Base-by-base conservation (phyloP, 2,797 vertebrate species). In the Heliangelus exortis region DNA sequence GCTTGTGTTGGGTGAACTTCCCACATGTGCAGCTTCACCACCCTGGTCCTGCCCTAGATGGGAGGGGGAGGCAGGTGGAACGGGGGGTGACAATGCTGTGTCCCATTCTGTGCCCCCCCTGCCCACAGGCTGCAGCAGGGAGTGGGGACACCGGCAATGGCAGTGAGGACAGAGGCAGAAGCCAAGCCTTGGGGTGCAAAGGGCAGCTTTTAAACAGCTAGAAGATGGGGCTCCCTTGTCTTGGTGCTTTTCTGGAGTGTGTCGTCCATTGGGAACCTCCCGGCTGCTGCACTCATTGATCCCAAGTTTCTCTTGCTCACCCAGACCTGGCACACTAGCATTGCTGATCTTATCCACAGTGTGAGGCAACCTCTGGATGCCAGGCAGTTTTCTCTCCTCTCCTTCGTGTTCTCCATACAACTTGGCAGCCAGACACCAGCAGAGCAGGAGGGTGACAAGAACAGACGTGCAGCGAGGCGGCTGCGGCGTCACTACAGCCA, bases 11-110 rank as follows among this genome's bases (percentile, higher is more conserved):
- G 62, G 28, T 21, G 36, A 48, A 6, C 26, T 7, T 51, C 12
- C 6, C 41, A 36, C 29, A 10, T 5, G 0, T 0, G 54, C 63
- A 68, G 65, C 63, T 61, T 23, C 0, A 0, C 3, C 0, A 2
- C n/a, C 71, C 75, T 3, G 34, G 2, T 65, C 48, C 51, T 33
- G 51, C 68, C 63, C 3, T 33, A 45, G 59, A 45, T 3, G 3
- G 0, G 18, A 67, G 59, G 43, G 43, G 51, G 12, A 41, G 6
- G 19, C 34, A 33, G 22, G 20, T 16, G 67, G 18, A 5, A 25
- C 0, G 45, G 18, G 22, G 62, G 62, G 69, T 33, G 78, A 23
- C 47, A 26, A 25, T 1, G 14, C 25, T 0, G 36, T 2, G 47
- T 12, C 57, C 29, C 22, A 5, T 55, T 34, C 59, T 0, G 0